Conservation (phyloP, 2,113 vertebrate genomes). For the Oncorhynchus gorbuscha region DNA sequence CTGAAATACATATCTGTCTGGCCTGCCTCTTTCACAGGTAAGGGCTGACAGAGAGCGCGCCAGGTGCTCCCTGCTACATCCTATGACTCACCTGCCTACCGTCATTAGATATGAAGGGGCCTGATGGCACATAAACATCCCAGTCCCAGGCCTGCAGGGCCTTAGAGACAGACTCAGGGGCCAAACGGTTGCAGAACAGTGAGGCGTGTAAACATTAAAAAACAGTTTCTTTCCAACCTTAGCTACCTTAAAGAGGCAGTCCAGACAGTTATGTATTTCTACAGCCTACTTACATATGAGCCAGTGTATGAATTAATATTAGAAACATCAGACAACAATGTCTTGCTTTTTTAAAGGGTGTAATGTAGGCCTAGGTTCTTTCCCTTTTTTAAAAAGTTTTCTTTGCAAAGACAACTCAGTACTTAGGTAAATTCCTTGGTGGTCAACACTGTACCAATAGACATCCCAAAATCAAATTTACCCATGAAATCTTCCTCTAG, state of each 20-base stretch:
- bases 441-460: too few relatives aligned
- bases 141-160: constrained; percentile 34
- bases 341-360: too few relatives aligned
- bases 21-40: constrained; percentile 5
- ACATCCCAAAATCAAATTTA: background rate
- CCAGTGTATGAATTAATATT: background rate
- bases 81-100: constrained; percentile 47
- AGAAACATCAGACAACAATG: background rate
- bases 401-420: background rate
- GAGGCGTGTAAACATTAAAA: constrained; percentile 7
- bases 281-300: too few relatives aligned
- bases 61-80: constrained; percentile 41
- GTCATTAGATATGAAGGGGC: constrained; percentile 47
- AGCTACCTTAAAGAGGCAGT: background rate
- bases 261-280: too few relatives aligned
- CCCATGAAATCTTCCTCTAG: background rate
- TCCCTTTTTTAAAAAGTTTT: too few relatives aligned
- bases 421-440: background rate
- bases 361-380: too few relatives aligned
- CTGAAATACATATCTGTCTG: constrained; percentile 24
- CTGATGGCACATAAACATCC: constrained; percentile 26
- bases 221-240: background rate
- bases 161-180: constrained; percentile 40
- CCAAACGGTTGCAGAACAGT: background rate
- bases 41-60: constrained; percentile 8